Percentiles rank a stretch among this genome's conserved stretches.
phyloP scores from a whole-genome alignment of 1,140 invertebrate genomes.

The Paralvinella palmiformis region DNA sequence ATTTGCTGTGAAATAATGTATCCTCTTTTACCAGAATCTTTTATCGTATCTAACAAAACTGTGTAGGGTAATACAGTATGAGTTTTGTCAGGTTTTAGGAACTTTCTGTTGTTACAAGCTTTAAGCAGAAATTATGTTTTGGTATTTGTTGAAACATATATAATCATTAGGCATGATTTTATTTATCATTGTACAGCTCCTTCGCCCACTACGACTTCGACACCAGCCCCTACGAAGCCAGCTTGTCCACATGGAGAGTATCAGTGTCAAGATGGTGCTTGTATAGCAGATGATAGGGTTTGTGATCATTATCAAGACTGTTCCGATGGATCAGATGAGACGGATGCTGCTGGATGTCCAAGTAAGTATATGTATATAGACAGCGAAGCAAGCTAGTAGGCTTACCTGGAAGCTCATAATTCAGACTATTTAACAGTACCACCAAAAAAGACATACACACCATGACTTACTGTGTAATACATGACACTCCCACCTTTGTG shows the following conservation, averaged over 20 bases:
- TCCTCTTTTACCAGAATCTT: no score
- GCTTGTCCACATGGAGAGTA: not conserved
- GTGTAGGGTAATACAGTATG: not conserved
- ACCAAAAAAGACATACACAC: no score
- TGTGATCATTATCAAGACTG: constrained; percentile 68
- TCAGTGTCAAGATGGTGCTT: constrained; percentile 58
- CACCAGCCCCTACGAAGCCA: not conserved
- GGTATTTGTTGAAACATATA: not conserved
- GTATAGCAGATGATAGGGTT: constrained; percentile 59
- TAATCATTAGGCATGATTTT: not conserved
- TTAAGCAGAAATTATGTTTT: not conserved
- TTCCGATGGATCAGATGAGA: constrained; percentile 63
- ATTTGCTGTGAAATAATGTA: no score
- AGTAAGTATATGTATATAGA: not conserved
- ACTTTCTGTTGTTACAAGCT: not conserved
- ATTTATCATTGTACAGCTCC: not conserved
- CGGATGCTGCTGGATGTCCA: not conserved
- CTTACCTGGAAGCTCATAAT: no score
- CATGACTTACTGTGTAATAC: no score
- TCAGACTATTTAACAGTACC: no score
- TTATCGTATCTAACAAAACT: not conserved
- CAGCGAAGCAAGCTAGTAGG: no score
- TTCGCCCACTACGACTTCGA: not conserved
- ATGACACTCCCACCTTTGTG: no score
- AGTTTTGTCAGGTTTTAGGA: no score